A percentile compares a stretch with the other conserved stretches of the same genome.
Evolutionary conservation across 2,113 vertebrate genomes (phyloP).

Genomic region (Spheniscus mendiculus): DNA sequence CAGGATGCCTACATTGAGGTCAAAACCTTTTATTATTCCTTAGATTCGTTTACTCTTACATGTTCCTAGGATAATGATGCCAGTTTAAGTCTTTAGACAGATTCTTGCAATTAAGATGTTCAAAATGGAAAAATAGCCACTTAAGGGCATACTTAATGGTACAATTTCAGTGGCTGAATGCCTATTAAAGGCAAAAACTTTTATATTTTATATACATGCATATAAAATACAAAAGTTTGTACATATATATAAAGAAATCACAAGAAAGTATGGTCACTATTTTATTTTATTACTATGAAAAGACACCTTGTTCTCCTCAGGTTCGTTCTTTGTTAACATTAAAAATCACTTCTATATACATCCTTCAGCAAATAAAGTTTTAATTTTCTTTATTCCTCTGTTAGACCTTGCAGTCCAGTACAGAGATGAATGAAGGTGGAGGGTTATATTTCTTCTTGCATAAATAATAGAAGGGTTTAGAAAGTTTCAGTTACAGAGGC

Average conservation of each 20-base stretch:
- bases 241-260: not conserved
- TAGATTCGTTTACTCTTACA: not conserved
- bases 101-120: not conserved
- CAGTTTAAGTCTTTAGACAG: not conserved
- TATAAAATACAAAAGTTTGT: not conserved
- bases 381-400: not conserved
- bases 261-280: not conserved
- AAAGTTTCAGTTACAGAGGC: slow-evolving; percentile 14
- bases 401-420: not conserved
- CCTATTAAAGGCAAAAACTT: not conserved
- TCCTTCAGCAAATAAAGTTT: not conserved
- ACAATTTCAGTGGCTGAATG: not conserved
- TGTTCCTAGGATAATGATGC: not conserved
- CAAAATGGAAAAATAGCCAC: not conserved
- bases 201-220: not conserved
- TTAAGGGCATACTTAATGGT: not conserved
- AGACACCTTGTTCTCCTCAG: not conserved
- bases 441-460: slow-evolving; percentile 30
- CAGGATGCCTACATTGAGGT: not conserved
- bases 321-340: not conserved
- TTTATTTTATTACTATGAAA: not conserved
- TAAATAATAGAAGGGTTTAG: slow-evolving; percentile 42
- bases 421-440: not conserved
- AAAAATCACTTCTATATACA: not conserved
- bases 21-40: not conserved